phyloP scores from a whole-genome alignment of 2,888 invertebrate genomes.

The Hoplodrina blanda region DNA sequence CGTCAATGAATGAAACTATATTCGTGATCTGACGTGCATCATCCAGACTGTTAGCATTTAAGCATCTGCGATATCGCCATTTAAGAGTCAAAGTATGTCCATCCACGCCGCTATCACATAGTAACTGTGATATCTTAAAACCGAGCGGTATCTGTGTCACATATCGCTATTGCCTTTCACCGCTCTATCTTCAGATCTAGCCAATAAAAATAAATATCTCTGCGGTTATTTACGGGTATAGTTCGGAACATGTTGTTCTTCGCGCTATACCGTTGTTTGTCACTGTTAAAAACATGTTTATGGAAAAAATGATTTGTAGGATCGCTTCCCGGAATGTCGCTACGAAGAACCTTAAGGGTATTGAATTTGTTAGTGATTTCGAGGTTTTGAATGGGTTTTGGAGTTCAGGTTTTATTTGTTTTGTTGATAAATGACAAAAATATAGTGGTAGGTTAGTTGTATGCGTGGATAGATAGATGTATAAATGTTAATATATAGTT shows the following conservation, averaged over 20 bases:
- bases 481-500: background rate
- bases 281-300: constrained; percentile 66
- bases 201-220: constrained; percentile 76
- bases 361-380: constrained; percentile 54
- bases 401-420: background rate
- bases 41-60: background rate
- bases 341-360: constrained; percentile 41
- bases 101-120: constrained; percentile 7
- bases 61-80: constrained; percentile 1
- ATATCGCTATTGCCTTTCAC: constrained; percentile 64
- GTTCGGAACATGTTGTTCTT: constrained; percentile 60
- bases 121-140: constrained; percentile 25
- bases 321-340: constrained; percentile 52
- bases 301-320: constrained; percentile 66
- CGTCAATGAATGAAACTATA: background rate
- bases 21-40: background rate
- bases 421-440: background rate
- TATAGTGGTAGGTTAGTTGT: background rate
- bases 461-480: background rate
- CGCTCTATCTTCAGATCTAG: constrained; percentile 62
- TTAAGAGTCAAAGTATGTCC: background rate
- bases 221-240: constrained; percentile 66
- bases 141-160: constrained; percentile 55
- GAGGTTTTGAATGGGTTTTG: constrained; percentile 25
- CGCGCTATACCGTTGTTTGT: constrained; percentile 69